Evolutionary conservation across 2,113 vertebrate species (phyloP), one percentile per base, ranked within the genome.

Genomic region (Calonectris borealis): DNA sequence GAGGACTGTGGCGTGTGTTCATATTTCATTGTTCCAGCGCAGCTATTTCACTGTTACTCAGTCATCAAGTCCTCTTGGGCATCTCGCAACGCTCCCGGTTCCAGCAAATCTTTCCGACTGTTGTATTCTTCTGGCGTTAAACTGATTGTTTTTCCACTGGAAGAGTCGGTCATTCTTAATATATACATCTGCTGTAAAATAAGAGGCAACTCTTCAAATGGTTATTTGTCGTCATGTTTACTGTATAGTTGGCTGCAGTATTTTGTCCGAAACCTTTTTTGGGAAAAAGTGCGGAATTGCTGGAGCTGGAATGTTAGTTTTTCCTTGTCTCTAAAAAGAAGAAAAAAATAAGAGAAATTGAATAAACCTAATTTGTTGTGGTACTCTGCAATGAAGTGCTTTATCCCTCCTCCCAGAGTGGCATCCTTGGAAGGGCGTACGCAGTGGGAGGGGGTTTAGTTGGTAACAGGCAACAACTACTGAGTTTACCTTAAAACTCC

Each of bases 81-180:
- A 89, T 89, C 77, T 83, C 27, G 26, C 52, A 89, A 16, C 6
- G 4, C 14, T 89, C 61, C 49, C 2, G 2, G 44, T 92, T 96
- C 86, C 91, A 97, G 77, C 52, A 90, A 86, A 66, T 79, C 88
- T 95, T 94, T 93, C 64, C 1, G 1, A 83, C 44, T 77, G 40
- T 69, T 95, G 73, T 89, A 88, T 91, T 94, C 46, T 88, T 95
- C 73, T 94, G 90, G 80, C 1, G 0, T 66, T 91, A 86, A 92
- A 76, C 44, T 75, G 61, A 87, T 82, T 84, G 26, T 91, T 96
- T 96, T 96, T 96, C 94, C 86, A 68, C 26, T 91, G 86, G 31
- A 57, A 16, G 25, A 89, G 36, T 40, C 3, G 1, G 60, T 88
- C 4, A 1, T 90, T 94, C 72, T 82, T 94, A 84, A 61, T 83